Evolutionary conservation across 1,140 invertebrate species (phyloP).

Genomic region (Lordiphosa stackelbergi): DNA sequence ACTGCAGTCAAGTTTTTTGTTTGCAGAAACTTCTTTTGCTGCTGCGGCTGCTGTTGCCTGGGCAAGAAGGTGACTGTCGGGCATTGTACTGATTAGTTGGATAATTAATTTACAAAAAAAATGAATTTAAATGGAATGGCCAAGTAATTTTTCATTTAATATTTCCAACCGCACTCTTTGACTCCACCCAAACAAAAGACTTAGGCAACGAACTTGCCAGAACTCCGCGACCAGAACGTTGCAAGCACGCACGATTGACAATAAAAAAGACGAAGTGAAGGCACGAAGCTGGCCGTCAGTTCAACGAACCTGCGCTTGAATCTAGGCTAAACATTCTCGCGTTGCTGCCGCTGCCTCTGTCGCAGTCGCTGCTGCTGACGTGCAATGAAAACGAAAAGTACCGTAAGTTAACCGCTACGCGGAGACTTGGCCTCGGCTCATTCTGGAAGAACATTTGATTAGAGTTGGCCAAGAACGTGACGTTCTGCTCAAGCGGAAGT

Average conservation of each 20-base stretch:
- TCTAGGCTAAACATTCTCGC: constrained; percentile 77
- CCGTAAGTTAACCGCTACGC: constrained; percentile 77
- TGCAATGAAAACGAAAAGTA: constrained; percentile 78
- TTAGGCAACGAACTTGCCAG: constrained; percentile 62
- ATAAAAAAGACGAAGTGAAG: constrained; percentile 8
- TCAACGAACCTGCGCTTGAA: constrained; percentile 77
- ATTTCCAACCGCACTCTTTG: constrained; percentile 12
- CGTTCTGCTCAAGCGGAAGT: constrained; percentile 52
- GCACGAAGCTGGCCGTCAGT: constrained; percentile 40
- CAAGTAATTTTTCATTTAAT: constrained; percentile 1
- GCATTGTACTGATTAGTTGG: constrained; percentile 54
- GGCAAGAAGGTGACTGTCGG: constrained; percentile 34
- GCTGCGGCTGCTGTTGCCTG: constrained; percentile 32
- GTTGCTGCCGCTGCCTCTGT: constrained; percentile 22
- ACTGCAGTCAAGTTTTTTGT: not conserved
- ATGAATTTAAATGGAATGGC: constrained; percentile 11
- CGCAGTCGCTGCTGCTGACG: constrained; percentile 48
- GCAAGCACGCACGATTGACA: constrained; percentile 7
- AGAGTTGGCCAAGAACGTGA: constrained; percentile 18
- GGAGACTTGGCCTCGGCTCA: not conserved
- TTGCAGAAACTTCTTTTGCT: constrained; percentile 9
- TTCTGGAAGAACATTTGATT: constrained; percentile 41
- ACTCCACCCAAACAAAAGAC: constrained; percentile 42
- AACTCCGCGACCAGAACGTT: constrained; percentile 32
- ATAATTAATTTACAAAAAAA: constrained; percentile 2